Evolutionary conservation across 2,113 vertebrate species (phyloP), one percentile per base, ranked within the genome.

Genomic region (Montifringilla adamsi): DNA sequence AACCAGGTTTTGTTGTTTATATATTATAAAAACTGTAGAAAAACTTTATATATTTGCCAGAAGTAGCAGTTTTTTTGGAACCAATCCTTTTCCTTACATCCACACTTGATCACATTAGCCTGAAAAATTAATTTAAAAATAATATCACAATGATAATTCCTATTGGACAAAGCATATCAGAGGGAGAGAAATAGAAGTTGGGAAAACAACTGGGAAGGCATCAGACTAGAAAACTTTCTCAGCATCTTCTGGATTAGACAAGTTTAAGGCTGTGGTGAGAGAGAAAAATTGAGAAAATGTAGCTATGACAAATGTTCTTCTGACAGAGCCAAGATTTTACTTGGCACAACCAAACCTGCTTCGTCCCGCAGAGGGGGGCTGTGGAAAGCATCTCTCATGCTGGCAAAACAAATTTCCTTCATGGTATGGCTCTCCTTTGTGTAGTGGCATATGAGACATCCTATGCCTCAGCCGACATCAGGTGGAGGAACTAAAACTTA

Each of bases 21-120:
- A 58, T 64, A 39, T 68, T 72, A 62, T 35, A 43, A 89, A 93
- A 92, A 6, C 50, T 66, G 53, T 20, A 86, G 39, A 86, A 84
- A 20, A 84, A 60, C 15, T 80, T 72, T 50, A 78, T 50, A 43
- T 53, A 50, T n/a, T 74, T 95, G 59, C 50, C 66, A 92, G 83
- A 89, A 77, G 24, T 59, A 96, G 85, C 49, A 33, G 15, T 18
- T 44, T 93, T 94, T 97, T 94, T 66, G 30, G 69, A 95, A 89
- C 24, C 7, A 52, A 43, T 63, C 21, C 13, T 39, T 96, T 83
- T 92, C 78, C 28, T 75, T 58, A 35, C 68, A 94, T 24, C 11
- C 17, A 59, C 44, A 78, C 31, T 39, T 53, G 58, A 82, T 81
- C 16, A 81, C 79, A 89, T 76, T 67, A 80, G 27, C 31, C 27